Evolutionary conservation across 2,888 invertebrate genomes (phyloP).

Genomic region (Mesorhabditis belari): DNA sequence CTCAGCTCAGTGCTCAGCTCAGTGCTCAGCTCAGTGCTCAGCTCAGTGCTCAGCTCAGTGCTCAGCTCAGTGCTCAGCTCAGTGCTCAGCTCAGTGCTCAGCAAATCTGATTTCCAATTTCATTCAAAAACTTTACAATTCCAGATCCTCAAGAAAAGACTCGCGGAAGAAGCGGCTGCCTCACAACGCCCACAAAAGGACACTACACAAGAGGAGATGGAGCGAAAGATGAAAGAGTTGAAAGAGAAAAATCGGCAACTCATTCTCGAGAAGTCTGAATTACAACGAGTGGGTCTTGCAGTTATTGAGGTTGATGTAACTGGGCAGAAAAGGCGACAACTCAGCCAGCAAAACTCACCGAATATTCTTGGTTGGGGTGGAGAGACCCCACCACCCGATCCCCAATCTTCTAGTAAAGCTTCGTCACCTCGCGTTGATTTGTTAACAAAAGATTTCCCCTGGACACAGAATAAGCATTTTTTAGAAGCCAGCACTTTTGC

Average conservation of each 20-base stretch:
- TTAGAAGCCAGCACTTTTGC: not conserved
- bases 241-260: slow-evolving; percentile 48
- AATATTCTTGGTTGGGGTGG: not conserved
- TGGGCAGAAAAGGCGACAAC: not conserved
- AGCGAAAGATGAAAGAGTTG: slow-evolving; percentile 54
- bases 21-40: no score
- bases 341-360: not conserved
- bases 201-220: slow-evolving; percentile 50
- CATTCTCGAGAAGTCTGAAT: slow-evolving; percentile 53
- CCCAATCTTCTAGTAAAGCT: slow-evolving; percentile 1
- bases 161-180: slow-evolving; percentile 34
- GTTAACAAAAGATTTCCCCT: no score
- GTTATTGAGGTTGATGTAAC: not conserved
- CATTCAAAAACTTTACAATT: no score
- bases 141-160: slow-evolving; percentile 41
- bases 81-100: no score
- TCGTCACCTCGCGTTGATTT: no score
- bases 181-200: slow-evolving; percentile 26
- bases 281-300: slow-evolving; percentile 51
- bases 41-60: no score
- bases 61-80: no score
- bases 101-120: no score
- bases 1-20: no score
- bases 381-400: slow-evolving; percentile 6
- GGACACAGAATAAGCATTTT: no score